Base-by-base conservation (phyloP, 2,888 invertebrate species). In the Griposia aprilina region DNA sequence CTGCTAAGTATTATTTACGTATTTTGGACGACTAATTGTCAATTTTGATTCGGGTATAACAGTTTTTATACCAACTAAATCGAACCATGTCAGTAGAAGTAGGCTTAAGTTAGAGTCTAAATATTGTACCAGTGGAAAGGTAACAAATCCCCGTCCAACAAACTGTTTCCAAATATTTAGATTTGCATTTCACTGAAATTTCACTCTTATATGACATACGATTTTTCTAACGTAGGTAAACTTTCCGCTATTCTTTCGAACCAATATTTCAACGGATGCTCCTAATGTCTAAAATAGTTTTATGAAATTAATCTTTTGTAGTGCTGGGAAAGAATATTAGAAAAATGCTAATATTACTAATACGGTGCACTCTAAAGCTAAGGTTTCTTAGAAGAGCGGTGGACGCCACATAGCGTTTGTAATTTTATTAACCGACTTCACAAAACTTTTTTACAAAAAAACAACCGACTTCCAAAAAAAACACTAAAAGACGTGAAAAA, bases 91-190 rank as follows among this genome's bases (percentile, higher is more conserved):
- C 26, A 3, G 10, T 15, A 26, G 26, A 36, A 10, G 20, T 13
- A 26, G 15, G 11, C 8, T 50, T 41, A 52, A 10, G 52, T 41
- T 26, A 17, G 26, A 11, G 50, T 71, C 26, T 41, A 52, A 52
- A 71, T 71, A 52, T 71, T 71, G 23, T 41, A 41, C 23, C 26
- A 55, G 26, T 23, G 17, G 23, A 23, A 45, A 48, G 4, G 55
- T 55, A 73, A 26, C 23, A 73, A 6, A 41, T 72, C 11, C 26
- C 15, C 17, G 26, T 23, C 20, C 23, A 45, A 30, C 5, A 30
- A 55, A 57, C 13, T 26, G 45, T 57, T 57, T 57, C 13, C n/a
- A 57, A 74, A 57, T 57, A 74, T 74, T 57, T 55, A 1, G 5
- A 30, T 74, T 30, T 30, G 20, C 20, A 73, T 36, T 74, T 57